Evolutionary conservation across 2,797 vertebrate genomes (phyloP), one percentile per base, ranked within the genome.

Genomic region (Gymnothorax javanicus): DNA sequence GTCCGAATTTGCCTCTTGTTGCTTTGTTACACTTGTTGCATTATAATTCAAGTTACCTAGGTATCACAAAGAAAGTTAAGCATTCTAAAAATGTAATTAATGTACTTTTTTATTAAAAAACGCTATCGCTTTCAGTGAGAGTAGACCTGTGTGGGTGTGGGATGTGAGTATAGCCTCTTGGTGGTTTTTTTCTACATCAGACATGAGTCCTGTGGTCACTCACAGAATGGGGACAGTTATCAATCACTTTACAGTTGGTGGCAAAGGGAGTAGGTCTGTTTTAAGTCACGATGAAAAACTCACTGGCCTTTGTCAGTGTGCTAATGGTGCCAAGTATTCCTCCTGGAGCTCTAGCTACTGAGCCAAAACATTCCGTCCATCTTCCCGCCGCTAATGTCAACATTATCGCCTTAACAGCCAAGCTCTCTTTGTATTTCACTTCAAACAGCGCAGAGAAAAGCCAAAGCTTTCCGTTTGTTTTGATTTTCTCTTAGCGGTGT

Each of bases 361-460:
- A 88, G 87, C 52, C 79, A 77, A 64, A 67, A 69, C 87, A 89
- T 89, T 89, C 87, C 84, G 64, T 84, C 57, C 12, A 86, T 85
- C 85, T 50, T 91, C 93, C 93, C 84, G 89, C 91, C 92, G 93
- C 88, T 83, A 90, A 64, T 90, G 89, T 94, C 91, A 88, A 91
- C 92, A 93, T 86, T 86, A 90, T 87, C 92, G 84, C 84, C 88
- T 91, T 90, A 87, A 86, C 83, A 69, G 87, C 86, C 89, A 88
- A 88, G 86, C 89, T 91, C 88, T 88, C 89, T 90, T 89, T 90
- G 92, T 90, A 91, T 91, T 89, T 90, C 88, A 94, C 91, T 90
- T 91, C 90, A 92, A 82, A 27, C 90, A 13, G 85, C 86, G 90
- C 93, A 92, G 84, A 86, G 87, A 91, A 92, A 90, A 89, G 90